A percentile compares a stretch with the other conserved stretches of the same genome.
Conservation (phyloP, 2,888 invertebrate genomes). For the Endotricha flammealis region DNA sequence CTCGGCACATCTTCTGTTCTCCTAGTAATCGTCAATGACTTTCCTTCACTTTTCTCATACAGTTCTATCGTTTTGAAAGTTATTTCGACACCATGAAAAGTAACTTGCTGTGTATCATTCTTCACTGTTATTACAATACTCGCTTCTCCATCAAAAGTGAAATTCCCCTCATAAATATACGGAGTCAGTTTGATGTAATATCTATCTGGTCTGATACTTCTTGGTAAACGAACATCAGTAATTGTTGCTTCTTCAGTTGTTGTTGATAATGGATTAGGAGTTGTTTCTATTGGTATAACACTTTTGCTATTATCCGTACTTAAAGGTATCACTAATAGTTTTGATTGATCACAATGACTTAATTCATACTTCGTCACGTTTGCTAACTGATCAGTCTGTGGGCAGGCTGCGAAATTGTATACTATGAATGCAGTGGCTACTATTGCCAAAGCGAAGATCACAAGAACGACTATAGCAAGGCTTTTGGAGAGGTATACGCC, state of each 20-base stretch:
- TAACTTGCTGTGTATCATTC: slow-evolving; percentile 81
- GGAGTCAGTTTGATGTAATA: slow-evolving; percentile 86
- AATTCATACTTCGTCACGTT: slow-evolving; percentile 68
- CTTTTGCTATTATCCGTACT: slow-evolving; percentile 57
- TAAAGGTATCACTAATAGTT: slow-evolving; percentile 59
- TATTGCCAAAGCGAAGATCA: slow-evolving; percentile 81
- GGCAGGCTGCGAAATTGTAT: slow-evolving; percentile 85
- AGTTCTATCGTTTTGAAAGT: slow-evolving; percentile 79
- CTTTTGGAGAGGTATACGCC: slow-evolving; percentile 82
- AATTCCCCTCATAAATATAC: slow-evolving; percentile 85
- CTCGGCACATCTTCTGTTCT: slow-evolving; percentile 77
- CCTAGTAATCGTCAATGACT: slow-evolving; percentile 43
- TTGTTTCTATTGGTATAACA: slow-evolving; percentile 51
- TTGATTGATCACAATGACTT: slow-evolving; percentile 60
- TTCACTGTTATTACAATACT: slow-evolving; percentile 80
- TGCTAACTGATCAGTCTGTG: slow-evolving; percentile 64
- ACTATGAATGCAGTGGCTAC: slow-evolving; percentile 86
- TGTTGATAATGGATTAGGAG: slow-evolving; percentile 30
- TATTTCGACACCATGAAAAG: slow-evolving; percentile 86
- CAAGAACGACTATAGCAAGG: slow-evolving; percentile 79
- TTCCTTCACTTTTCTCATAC: slow-evolving; percentile 53
- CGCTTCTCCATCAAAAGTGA: slow-evolving; percentile 86
- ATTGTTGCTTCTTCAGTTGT: slow-evolving; percentile 27
- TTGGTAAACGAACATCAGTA: slow-evolving; percentile 83
- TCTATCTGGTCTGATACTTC: slow-evolving; percentile 80